A percentile compares a stretch with the other conserved stretches of the same genome.
These are phyloP conservation scores for Neotoma lepida DNA, from an alignment of 2,113 vertebrate species.

Conservation along the genomic window DNA sequence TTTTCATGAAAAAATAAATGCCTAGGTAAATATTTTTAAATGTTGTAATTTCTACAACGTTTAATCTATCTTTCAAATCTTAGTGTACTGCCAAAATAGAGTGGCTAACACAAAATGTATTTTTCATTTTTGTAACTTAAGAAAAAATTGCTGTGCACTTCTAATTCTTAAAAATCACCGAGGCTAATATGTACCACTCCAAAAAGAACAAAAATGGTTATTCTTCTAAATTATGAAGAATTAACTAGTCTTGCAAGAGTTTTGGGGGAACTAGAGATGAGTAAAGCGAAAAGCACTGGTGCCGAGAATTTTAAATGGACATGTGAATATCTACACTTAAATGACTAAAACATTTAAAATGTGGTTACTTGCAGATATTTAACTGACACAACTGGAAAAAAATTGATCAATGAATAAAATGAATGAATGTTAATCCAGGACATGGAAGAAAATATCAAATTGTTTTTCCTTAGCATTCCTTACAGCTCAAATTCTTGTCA, in stretches of 20 bases:
- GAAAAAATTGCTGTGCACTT: not conserved
- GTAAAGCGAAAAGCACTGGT: not conserved
- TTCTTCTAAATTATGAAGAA: conserved; percentile 54
- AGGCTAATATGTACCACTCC: conserved; percentile 44
- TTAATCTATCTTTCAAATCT: not conserved
- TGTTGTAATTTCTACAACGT: not conserved
- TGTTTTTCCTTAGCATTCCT: not conserved
- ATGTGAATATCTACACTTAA: not conserved
- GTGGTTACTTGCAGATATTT: not conserved
- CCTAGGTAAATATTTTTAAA: conserved; percentile 36
- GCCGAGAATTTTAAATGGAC: not conserved
- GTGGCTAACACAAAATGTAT: not conserved
- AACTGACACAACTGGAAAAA: not conserved
- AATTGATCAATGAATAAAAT: not conserved
- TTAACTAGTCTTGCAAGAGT: not conserved
- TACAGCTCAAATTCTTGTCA: not conserved
- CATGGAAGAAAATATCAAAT: not conserved
- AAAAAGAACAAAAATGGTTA: conserved; percentile 25
- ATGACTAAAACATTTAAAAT: not conserved
- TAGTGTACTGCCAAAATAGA: not conserved
- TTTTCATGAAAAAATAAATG: conserved; percentile 33
- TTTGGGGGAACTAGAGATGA: not conserved
- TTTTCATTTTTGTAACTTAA: not conserved
- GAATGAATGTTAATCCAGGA: not conserved
- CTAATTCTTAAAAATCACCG: conserved; percentile 54